Base-by-base conservation (phyloP, 37 sponge, comb jelly and placozoan species). In the Petrosia ficiformis region DNA sequence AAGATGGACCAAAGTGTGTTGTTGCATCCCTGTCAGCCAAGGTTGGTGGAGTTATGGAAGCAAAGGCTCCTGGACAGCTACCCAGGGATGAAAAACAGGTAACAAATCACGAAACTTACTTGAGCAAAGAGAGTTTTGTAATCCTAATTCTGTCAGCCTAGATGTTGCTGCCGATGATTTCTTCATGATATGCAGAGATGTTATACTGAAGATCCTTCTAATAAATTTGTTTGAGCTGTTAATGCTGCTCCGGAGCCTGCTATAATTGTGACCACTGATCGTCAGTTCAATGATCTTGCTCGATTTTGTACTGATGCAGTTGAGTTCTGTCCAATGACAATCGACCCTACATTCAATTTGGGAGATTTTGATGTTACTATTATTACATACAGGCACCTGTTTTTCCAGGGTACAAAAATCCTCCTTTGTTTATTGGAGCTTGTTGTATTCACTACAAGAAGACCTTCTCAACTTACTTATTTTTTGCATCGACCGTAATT, bases 301-400 rank as follows among this genome's bases (percentile, higher is more conserved):
- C 54, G 75, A 37, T 85, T 85, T 54, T 79, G 75, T 38, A 85
- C 86, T 39, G 14, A n/a, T 41, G 8, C 79, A 1, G 29, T 65
- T 65, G 86, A 78, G 54, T 85, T 78, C 66, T 76, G 32, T 5
- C 33, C 56, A 4, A 31, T 84, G 39, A 84, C 84, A 34, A 64
- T 74, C 32, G 84, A 85, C 34, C 86, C 86, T 3, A 85, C 86
- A 16, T 85, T 85, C 44, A 42, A 3, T 21, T 60, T 85, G 2
- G 79, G 86, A 2, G 86, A 85, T 65, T 85, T 85, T 57, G 79
- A 85, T 52, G 86, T 85, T 4, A 85, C 79, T 24, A 42, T 59
- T 1, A 78, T 78, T 44, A 85, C 86, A 14, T 78, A 64, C 6
- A 68, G 80, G 10, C 79, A 85, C 39, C 86, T 73, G 1, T 70